Conservation (phyloP, 2,113 vertebrate species). For the Madoqua kirkii region DNA sequence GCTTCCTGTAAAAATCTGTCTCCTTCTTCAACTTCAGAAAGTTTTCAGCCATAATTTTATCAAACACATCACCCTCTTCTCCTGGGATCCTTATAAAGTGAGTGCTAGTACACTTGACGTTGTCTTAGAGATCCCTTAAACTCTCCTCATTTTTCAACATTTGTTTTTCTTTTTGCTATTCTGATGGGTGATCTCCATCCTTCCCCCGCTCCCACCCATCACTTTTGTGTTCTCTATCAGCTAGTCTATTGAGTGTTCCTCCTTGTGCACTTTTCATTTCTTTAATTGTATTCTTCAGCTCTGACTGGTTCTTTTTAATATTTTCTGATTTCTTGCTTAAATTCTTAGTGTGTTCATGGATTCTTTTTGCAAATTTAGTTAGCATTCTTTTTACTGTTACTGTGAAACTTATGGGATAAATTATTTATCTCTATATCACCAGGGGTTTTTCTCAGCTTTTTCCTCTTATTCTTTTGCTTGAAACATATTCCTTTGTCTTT, state of each 20-base stretch:
- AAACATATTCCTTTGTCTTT: neutral
- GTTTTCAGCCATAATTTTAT: neutral
- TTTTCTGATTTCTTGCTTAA: neutral
- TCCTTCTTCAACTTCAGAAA: neutral
- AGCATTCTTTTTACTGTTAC: neutral
- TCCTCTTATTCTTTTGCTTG: neutral
- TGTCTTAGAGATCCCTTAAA: neutral
- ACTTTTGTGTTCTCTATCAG: neutral
- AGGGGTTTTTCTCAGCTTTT: neutral
- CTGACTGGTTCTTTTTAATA: neutral
- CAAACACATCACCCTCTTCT: neutral
- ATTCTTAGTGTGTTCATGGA: neutral
- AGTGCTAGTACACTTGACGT: neutral
- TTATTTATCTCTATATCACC: neutral
- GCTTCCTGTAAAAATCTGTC: too few species aligned
- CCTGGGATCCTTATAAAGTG: neutral
- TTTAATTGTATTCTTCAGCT: neutral
- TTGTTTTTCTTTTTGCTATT: neutral
- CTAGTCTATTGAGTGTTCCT: neutral
- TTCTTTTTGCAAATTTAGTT: neutral
- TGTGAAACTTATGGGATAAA: neutral
- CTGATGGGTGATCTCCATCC: neutral
- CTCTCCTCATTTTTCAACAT: neutral
- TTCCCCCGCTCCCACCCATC: accelerated
- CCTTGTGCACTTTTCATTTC: neutral